A percentile compares a stretch with the other conserved stretches of the same genome.
These are phyloP conservation scores for Muraenolepis orangiensis DNA, from an alignment of 2,797 vertebrate species.

Conservation along the genomic window DNA sequence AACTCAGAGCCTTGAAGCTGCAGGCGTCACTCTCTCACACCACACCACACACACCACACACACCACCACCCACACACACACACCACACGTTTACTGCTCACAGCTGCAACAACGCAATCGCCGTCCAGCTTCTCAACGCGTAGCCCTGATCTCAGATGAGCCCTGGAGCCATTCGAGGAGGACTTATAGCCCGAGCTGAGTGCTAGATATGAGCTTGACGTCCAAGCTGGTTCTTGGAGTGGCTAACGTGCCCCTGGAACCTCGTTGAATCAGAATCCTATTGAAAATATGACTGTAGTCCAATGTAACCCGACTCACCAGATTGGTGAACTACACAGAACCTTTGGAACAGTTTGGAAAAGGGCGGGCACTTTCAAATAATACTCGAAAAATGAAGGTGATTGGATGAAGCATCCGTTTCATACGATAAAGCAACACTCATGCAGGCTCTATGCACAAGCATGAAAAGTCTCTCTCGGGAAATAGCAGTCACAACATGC, in stretches of 20 bases:
- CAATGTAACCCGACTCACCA: no score
- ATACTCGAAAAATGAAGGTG: no score
- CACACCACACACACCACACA: no score
- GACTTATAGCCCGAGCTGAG: conserved; percentile 53
- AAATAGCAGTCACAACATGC: background rate
- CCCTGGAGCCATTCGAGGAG: conserved; percentile 3
- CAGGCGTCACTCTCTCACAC: conserved; percentile 24
- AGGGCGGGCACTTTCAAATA: no score
- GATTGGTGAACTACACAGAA: no score
- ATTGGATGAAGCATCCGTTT: no score
- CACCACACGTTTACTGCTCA: no score
- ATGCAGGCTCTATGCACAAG: background rate
- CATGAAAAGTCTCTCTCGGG: background rate
- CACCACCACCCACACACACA: no score
- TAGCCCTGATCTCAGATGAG: conserved; percentile 9
- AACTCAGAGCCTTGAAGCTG: conserved; percentile 28
- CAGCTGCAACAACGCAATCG: conserved; percentile 45
- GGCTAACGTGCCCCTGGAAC: background rate
- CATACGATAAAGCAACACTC: background rate
- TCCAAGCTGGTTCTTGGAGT: background rate
- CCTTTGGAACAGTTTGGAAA: no score
- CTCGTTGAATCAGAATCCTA: no score
- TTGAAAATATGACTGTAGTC: no score
- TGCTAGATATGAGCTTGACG: background rate
- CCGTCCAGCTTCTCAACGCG: conserved; percentile 7